A percentile compares a stretch with the other conserved stretches of the same genome.
Evolutionary conservation across 1,140 invertebrate genomes (phyloP).

Genomic region (Drosophila navojoa): DNA sequence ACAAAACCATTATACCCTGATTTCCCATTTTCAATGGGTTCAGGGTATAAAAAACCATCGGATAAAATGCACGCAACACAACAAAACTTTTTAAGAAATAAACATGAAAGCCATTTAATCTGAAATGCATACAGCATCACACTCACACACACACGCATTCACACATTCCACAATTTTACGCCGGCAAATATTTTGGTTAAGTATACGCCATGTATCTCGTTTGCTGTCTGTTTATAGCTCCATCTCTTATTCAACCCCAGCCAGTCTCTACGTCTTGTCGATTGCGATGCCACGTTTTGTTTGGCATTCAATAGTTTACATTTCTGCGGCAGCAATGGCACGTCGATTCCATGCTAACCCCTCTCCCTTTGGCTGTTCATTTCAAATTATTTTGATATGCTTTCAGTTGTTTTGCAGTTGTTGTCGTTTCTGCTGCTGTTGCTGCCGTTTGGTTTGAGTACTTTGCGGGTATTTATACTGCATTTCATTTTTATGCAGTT

Average conservation of each 20-base stretch:
- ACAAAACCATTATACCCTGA: no score
- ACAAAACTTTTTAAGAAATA: conserved; percentile 62
- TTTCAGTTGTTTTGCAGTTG: conserved; percentile 29
- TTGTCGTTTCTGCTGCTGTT: no score
- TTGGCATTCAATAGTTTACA: conserved; percentile 79
- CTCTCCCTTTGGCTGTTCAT: conserved; percentile 44
- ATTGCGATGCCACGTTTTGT: conserved; percentile 70
- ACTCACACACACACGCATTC: conserved; percentile 13
- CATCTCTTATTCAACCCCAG: background rate
- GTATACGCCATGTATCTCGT: conserved; percentile 60
- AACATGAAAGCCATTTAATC: conserved; percentile 79
- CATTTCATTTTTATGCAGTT: conserved; percentile 78
- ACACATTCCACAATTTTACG: conserved; percentile 40
- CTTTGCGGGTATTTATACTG: conserved; percentile 77
- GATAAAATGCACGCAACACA: conserved; percentile 11
- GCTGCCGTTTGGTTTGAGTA: conserved; percentile 54
- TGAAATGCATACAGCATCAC: conserved; percentile 45
- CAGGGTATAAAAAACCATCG: no score
- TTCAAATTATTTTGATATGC: conserved; percentile 76
- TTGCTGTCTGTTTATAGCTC: background rate
- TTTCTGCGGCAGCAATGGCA: conserved; percentile 52
- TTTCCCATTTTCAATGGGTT: no score
- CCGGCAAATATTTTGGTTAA: conserved; percentile 76
- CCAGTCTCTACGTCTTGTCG: conserved; percentile 31
- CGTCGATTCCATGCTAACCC: background rate